A percentile compares a stretch with the other conserved stretches of the same genome.
Conservation (phyloP, 2,888 invertebrate species). For the Tenthredo notha region DNA sequence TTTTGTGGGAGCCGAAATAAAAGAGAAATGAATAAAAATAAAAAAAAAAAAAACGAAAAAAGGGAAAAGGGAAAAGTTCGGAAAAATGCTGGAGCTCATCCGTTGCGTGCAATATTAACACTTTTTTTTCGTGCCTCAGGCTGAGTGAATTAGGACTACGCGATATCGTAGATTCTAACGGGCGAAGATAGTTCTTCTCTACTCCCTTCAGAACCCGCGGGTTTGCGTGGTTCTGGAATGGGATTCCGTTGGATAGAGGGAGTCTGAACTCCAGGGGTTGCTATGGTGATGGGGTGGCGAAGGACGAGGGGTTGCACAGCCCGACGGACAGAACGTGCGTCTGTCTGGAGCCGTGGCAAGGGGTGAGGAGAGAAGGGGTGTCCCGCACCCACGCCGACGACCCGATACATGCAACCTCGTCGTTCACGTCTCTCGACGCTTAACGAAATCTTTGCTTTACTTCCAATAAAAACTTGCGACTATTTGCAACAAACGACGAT, state of each 20-base stretch:
- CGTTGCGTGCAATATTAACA: conserved; percentile 21
- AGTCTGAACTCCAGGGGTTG: conserved; percentile 72
- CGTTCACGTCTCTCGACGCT: not conserved
- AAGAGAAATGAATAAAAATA: not conserved
- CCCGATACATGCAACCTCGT: conserved; percentile 32
- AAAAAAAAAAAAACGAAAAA: not conserved
- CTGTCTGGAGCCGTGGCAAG: conserved; percentile 72
- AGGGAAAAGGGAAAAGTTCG: not conserved
- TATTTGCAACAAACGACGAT: not conserved
- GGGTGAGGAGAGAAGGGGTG: conserved; percentile 60
- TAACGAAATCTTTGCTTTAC: conserved; percentile 28
- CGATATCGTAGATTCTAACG: conserved; percentile 49
- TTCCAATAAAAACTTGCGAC: not conserved
- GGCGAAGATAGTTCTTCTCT: conserved; percentile 38
- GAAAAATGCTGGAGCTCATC: not conserved
- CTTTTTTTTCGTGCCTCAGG: not conserved
- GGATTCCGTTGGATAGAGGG: conserved; percentile 60
- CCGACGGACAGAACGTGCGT: conserved; percentile 65
- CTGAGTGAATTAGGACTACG: conserved; percentile 4
- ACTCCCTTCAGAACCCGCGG: conserved; percentile 1
- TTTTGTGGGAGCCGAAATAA: not conserved
- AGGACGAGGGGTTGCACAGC: conserved; percentile 59
- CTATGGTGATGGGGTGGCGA: conserved; percentile 72
- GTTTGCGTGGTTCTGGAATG: conserved; percentile 40
- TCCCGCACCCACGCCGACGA: conserved; percentile 40